Conservation (phyloP, 2,797 vertebrate species). For the Malurus leucopterus region DNA sequence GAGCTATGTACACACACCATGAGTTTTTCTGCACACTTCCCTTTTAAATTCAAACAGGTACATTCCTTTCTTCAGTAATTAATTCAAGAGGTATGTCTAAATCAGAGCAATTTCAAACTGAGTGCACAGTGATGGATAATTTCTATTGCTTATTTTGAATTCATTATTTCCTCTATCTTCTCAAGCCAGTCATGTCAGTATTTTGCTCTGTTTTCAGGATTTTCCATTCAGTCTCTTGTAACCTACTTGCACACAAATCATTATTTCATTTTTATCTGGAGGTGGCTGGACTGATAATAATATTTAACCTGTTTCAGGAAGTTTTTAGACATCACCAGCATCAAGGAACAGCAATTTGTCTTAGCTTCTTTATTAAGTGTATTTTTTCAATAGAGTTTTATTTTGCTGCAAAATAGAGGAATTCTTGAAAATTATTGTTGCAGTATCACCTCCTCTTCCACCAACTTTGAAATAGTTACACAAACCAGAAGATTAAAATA, state of each 20-base stretch:
- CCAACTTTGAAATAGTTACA: not conserved
- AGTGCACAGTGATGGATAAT: not conserved
- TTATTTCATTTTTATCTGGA: not conserved
- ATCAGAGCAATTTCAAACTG: not conserved
- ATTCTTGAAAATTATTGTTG: not conserved
- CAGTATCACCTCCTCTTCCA: not conserved
- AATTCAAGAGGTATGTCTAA: not conserved
- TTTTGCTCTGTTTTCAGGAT: not conserved
- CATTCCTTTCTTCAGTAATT: not conserved
- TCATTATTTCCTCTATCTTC: not conserved
- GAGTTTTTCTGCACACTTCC: not conserved
- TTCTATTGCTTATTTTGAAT: not conserved
- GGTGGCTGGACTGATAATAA: not conserved
- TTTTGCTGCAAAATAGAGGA: not conserved
- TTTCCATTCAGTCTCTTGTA: not conserved
- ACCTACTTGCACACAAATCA: not conserved
- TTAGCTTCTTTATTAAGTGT: not conserved
- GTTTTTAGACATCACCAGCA: not conserved
- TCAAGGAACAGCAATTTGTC: not conserved
- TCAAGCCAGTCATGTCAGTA: not conserved
- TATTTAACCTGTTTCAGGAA: not conserved
- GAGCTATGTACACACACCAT: not conserved
- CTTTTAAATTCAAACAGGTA: not conserved
- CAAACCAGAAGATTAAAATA: not conserved
- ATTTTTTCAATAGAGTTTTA: not conserved